These are phyloP conservation scores for Macrocentrus cingulum DNA, from an alignment of 1,140 invertebrate species.

Conservation along the genomic window DNA sequence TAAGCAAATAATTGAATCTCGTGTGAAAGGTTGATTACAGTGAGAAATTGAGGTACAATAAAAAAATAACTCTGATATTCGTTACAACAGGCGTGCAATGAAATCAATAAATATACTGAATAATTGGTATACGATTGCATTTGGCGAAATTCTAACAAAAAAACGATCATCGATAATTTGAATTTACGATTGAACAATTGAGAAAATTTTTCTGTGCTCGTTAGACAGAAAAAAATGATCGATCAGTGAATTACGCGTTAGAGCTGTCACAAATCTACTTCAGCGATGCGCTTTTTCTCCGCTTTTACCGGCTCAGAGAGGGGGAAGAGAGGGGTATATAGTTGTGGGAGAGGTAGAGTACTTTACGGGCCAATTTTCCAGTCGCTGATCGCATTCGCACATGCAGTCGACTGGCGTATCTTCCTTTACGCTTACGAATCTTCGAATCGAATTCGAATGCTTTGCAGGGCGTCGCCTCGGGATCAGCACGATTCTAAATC, in stretches of 20 bases:
- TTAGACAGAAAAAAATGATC: no score
- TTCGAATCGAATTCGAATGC: no score
- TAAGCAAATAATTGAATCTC: no score
- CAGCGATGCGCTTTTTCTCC: no score
- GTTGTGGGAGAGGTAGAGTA: slow-evolving; percentile 4
- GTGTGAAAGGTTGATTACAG: no score
- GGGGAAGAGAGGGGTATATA: background rate
- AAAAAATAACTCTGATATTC: no score
- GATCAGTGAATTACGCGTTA: no score
- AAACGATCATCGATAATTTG: background rate
- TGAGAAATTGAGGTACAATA: background rate
- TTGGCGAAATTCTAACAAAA: background rate
- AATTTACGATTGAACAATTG: slow-evolving; percentile 10
- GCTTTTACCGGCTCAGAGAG: no score
- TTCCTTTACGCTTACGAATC: background rate
- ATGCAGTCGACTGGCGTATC: slow-evolving; percentile 17
- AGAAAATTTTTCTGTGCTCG: no score
- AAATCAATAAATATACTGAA: slow-evolving; percentile 6
- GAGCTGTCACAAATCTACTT: no score
- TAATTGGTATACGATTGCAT: background rate
- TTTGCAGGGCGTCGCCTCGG: background rate
- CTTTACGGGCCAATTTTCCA: slow-evolving; percentile 32
- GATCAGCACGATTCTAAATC: background rate
- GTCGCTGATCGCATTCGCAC: slow-evolving; percentile 27
- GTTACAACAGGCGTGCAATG: background rate